Percentiles rank a stretch among this genome's conserved stretches.
Conservation (phyloP, 2,888 invertebrate genomes). For the Tanytarsus gracilentus region DNA sequence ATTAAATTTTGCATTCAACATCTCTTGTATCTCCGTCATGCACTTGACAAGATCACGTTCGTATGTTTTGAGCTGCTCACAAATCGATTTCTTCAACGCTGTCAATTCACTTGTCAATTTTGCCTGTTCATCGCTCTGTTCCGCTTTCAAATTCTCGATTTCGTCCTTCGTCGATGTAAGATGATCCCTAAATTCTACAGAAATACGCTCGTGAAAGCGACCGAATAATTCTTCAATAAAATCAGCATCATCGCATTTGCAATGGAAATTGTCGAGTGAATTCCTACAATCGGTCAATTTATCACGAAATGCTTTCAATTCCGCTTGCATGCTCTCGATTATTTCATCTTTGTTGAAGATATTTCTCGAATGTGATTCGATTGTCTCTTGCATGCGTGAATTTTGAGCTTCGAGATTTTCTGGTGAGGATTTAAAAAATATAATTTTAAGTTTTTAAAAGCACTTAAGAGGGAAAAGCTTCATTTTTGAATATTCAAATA, state of each 20-base stretch:
- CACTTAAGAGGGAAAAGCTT: too few species aligned
- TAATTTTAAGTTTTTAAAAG: too few species aligned
- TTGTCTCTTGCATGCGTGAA: too few species aligned
- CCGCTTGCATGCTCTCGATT: background rate
- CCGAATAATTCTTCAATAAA: background rate
- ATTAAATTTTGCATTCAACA: background rate
- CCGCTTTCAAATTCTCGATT: background rate
- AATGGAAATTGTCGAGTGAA: background rate
- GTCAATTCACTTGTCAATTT: background rate
- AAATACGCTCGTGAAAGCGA: background rate
- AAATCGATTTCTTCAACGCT: background rate
- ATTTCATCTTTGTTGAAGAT: background rate
- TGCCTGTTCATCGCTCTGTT: too few species aligned
- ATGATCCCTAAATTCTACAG: background rate
- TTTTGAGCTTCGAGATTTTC: too few species aligned
- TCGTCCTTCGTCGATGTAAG: background rate
- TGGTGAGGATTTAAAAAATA: too few species aligned
- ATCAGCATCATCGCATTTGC: constrained; percentile 5
- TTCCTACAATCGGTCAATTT: background rate
- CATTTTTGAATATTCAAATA: too few species aligned
- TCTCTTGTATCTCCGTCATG: background rate
- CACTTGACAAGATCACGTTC: background rate
- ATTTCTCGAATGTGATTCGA: too few species aligned
- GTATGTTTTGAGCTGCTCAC: background rate
- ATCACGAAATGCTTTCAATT: background rate